Conservation (phyloP, 1,140 invertebrate species). For the Parapsyche elsis region DNA sequence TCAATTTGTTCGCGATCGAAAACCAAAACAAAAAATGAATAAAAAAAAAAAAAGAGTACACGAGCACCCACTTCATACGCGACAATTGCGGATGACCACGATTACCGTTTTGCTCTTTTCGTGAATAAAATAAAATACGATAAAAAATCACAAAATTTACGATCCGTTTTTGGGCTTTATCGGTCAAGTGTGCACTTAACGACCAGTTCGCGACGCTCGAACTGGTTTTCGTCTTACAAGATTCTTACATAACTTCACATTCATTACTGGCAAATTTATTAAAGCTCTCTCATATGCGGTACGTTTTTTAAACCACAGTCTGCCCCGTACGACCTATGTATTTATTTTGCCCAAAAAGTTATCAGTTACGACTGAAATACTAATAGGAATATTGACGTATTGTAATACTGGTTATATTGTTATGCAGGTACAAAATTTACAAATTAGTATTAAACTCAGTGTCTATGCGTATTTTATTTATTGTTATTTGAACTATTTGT, state of each 20-base stretch:
- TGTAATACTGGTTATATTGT: too few species aligned
- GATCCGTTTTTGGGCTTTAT: constrained; percentile 12
- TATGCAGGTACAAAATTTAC: too few species aligned
- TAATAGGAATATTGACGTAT: too few species aligned
- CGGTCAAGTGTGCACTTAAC: constrained; percentile 20
- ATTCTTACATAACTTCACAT: constrained; percentile 18
- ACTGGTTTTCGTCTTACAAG: constrained; percentile 20
- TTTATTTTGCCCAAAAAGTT: too few species aligned
- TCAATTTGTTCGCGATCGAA: background rate
- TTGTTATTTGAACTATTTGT: too few species aligned
- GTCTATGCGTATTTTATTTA: too few species aligned
- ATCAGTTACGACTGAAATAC: too few species aligned
- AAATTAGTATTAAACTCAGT: too few species aligned
- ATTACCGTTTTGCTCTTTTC: background rate
- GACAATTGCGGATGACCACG: background rate
- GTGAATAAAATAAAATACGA: background rate
- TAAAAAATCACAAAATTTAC: background rate
- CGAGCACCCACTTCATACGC: too few species aligned
- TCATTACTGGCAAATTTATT: constrained; percentile 22
- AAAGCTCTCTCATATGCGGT: too few species aligned
- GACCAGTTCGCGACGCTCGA: background rate
- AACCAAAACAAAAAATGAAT: background rate
- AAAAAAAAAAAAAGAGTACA: background rate
- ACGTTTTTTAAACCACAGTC: too few species aligned
- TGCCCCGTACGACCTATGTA: too few species aligned